phyloP scores from a whole-genome alignment of 1,140 invertebrate genomes.

The Heliconius nattereri region DNA sequence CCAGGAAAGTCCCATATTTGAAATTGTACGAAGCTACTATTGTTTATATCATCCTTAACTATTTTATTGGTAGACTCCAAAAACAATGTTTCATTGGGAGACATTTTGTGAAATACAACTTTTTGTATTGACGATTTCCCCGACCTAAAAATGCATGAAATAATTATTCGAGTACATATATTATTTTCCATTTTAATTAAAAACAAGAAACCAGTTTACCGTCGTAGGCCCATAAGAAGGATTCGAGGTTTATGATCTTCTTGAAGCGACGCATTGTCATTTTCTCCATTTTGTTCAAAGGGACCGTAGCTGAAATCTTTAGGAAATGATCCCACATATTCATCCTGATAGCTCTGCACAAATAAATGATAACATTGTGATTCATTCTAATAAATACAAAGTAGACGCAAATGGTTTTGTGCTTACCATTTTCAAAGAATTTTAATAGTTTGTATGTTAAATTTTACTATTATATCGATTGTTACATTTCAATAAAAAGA shows the following conservation, averaged over 20 bases:
- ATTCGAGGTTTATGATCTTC: slow-evolving; percentile 94
- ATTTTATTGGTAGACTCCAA: slow-evolving; percentile 99
- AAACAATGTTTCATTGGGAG: slow-evolving; percentile 99
- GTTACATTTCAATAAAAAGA: slow-evolving; percentile 28
- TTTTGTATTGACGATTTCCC: slow-evolving; percentile 99
- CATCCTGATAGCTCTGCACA: slow-evolving; percentile 86
- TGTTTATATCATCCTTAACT: slow-evolving; percentile 98
- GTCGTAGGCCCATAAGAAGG: slow-evolving; percentile 96
- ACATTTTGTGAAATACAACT: slow-evolving; percentile 99
- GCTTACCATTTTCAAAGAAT: slow-evolving; percentile 34
- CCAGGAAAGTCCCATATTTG: slow-evolving; percentile 99
- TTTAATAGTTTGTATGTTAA: slow-evolving; percentile 15
- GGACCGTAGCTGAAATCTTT: slow-evolving; percentile 96
- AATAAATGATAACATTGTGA: slow-evolving; percentile 32
- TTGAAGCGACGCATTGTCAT: slow-evolving; percentile 81
- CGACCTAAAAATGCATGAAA: slow-evolving; percentile 84
- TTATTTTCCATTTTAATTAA: not conserved
- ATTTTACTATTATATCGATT: slow-evolving; percentile 24
- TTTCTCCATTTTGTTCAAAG: slow-evolving; percentile 86
- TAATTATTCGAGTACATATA: not conserved
- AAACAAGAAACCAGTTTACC: slow-evolving; percentile 81
- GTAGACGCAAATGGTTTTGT: slow-evolving; percentile 1
- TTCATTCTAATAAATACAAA: slow-evolving; percentile 22
- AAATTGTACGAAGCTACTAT: slow-evolving; percentile 99
- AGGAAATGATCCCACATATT: slow-evolving; percentile 92